Evolutionary conservation across 2,113 vertebrate genomes (phyloP).

Genomic region (Nothoprocta pentlandii): DNA sequence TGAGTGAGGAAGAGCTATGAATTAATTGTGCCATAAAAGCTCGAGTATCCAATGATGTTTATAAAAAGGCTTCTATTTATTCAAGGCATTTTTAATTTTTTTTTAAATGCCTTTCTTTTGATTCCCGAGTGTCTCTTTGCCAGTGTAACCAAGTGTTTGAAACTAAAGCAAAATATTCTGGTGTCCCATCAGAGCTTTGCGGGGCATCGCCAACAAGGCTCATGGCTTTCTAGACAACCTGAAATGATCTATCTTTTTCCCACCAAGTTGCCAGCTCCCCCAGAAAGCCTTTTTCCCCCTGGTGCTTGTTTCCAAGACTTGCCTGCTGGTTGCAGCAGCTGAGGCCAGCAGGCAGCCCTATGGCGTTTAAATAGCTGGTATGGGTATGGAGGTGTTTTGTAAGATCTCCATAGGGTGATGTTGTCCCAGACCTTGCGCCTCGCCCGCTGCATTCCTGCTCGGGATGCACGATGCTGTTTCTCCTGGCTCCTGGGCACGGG

Average conservation of each 20-base stretch:
- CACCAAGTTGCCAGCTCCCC: not conserved
- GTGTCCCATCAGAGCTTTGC: rapidly evolving
- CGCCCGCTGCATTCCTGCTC: too few species aligned
- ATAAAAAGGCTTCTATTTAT: not conserved
- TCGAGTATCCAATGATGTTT: not conserved
- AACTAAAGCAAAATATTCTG: not conserved
- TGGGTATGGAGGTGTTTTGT: not conserved
- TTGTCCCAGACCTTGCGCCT: not conserved
- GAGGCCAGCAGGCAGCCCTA: rapidly evolving
- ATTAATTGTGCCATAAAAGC: not conserved
- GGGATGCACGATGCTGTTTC: too few species aligned
- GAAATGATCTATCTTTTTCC: not conserved
- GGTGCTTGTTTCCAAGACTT: not conserved
- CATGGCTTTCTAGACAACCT: not conserved
- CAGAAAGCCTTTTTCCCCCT: not conserved
- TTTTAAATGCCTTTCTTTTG: not conserved
- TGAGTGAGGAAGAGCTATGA: not conserved
- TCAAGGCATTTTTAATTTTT: not conserved
- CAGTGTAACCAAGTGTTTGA: rapidly evolving
- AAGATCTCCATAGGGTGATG: not conserved
- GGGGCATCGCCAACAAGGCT: not conserved
- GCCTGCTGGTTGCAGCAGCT: not conserved
- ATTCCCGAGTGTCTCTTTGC: not conserved
- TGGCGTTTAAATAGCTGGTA: not conserved
- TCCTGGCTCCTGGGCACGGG: too few species aligned